These are phyloP conservation scores for Sarcophaga carnaria DNA, from an alignment of 2,888 invertebrate genomes.

Conservation along the genomic window DNA sequence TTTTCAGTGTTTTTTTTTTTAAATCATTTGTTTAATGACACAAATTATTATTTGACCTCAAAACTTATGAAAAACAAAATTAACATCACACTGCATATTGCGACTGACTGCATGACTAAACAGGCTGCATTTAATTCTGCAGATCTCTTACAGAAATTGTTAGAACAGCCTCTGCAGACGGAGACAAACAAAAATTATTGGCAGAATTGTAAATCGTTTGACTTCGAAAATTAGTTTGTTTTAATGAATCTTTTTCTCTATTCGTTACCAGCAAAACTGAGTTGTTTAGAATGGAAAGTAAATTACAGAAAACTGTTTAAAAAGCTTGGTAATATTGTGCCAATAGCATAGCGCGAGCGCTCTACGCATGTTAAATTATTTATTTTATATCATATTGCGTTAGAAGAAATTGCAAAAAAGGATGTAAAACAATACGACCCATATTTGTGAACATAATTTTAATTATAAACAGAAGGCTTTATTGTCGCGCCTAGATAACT, in stretches of 20 bases:
- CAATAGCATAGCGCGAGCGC: too few relatives aligned
- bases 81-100: slow-evolving; percentile 23
- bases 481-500: too few relatives aligned
- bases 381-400: rapidly evolving
- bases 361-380: too few relatives aligned
- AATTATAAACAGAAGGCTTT: too few relatives aligned
- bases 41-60: slow-evolving; percentile 69
- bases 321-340: too few relatives aligned
- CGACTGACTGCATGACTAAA: slow-evolving; percentile 47
- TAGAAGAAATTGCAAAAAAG: too few relatives aligned
- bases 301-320: too few relatives aligned
- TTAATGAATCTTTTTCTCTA: not conserved
- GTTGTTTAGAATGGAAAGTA: too few relatives aligned
- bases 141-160: not conserved
- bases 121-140: slow-evolving; percentile 14
- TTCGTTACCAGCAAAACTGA: too few relatives aligned
- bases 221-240: slow-evolving; percentile 11
- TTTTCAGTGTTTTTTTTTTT: slow-evolving; percentile 34
- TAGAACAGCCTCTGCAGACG: not conserved
- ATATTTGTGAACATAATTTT: too few relatives aligned
- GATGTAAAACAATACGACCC: too few relatives aligned
- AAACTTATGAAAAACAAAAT: slow-evolving; percentile 43
- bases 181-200: not conserved
- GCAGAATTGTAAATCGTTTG: slow-evolving; percentile 7
- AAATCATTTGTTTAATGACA: slow-evolving; percentile 65